Evolutionary conservation across 2,797 vertebrate species (phyloP).

Genomic region (Pristis pectinata): DNA sequence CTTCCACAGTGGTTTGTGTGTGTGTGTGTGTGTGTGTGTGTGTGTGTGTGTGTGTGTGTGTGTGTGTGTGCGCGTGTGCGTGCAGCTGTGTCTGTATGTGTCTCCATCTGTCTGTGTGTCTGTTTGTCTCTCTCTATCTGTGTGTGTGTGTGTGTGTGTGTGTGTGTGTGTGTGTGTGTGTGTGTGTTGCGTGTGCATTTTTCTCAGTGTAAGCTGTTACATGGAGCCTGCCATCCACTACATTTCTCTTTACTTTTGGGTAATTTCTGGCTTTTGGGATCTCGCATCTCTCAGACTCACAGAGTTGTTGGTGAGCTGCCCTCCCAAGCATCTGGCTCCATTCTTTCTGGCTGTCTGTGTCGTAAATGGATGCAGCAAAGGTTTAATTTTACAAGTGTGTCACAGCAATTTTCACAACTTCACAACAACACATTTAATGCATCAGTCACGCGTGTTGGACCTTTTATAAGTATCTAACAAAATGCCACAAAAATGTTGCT

Average conservation of each 20-base stretch:
- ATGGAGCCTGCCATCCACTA: neutral
- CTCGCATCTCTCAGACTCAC: neutral
- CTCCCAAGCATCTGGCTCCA: neutral
- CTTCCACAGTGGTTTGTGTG: neutral
- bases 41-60: too few relatives aligned
- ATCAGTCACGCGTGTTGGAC: too few relatives aligned
- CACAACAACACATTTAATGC: neutral
- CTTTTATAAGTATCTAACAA: neutral
- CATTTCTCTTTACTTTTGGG: neutral
- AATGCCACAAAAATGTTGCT: neutral
- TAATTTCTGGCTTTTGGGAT: neutral
- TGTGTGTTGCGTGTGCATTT: neutral
- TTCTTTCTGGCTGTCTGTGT: neutral
- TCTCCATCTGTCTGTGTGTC: neutral
- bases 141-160: too few relatives aligned
- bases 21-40: too few relatives aligned
- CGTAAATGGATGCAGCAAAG: neutral
- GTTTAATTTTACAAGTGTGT: neutral
- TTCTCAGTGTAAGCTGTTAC: neutral
- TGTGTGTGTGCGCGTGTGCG: too few relatives aligned
- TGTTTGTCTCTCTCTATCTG: neutral
- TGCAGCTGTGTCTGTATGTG: too few relatives aligned
- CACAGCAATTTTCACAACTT: neutral
- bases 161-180: too few relatives aligned
- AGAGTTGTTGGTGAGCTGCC: too few relatives aligned